These are phyloP conservation scores for Ligdia adustata DNA, from an alignment of 2,888 invertebrate species.

Conservation along the genomic window DNA sequence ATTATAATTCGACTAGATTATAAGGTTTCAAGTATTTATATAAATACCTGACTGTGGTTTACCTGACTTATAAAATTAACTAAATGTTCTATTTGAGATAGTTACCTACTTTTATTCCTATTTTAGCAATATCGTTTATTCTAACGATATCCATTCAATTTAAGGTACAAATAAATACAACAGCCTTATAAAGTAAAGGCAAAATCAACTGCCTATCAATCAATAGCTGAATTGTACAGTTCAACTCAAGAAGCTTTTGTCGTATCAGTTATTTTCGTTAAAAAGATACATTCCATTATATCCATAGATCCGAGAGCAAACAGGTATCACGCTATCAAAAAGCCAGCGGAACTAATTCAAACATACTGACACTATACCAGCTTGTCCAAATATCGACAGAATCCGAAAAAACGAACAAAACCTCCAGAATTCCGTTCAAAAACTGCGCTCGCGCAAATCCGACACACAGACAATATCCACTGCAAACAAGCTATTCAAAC, in stretches of 20 bases:
- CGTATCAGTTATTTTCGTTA: conserved; percentile 12
- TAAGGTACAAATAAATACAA: conserved; percentile 4
- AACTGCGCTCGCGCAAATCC: conserved; percentile 60
- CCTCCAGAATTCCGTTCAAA: background rate
- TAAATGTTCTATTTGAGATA: too few species aligned
- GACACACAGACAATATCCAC: conserved; percentile 47
- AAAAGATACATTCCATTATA: conserved; percentile 23
- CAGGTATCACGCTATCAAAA: conserved; percentile 34
- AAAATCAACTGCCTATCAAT: conserved; percentile 15
- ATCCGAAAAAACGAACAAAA: too few species aligned
- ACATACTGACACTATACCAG: conserved; percentile 31
- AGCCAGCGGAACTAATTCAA: conserved; percentile 49
- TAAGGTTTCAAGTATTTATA: too few species aligned
- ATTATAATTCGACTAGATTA: too few species aligned
- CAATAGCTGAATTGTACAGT: conserved; percentile 1
- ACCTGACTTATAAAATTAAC: too few species aligned
- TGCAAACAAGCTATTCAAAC: conserved; percentile 58
- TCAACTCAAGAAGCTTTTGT: background rate
- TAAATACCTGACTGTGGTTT: too few species aligned
- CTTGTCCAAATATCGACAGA: background rate
- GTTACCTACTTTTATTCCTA: too few species aligned
- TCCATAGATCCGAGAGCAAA: conserved; percentile 26
- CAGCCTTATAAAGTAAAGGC: background rate
- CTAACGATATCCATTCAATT: too few species aligned
- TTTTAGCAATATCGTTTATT: too few species aligned